A percentile compares a stretch with the other conserved stretches of the same genome.
Conservation (phyloP, 2,113 vertebrate genomes). For the Eubucco bourcierii region DNA sequence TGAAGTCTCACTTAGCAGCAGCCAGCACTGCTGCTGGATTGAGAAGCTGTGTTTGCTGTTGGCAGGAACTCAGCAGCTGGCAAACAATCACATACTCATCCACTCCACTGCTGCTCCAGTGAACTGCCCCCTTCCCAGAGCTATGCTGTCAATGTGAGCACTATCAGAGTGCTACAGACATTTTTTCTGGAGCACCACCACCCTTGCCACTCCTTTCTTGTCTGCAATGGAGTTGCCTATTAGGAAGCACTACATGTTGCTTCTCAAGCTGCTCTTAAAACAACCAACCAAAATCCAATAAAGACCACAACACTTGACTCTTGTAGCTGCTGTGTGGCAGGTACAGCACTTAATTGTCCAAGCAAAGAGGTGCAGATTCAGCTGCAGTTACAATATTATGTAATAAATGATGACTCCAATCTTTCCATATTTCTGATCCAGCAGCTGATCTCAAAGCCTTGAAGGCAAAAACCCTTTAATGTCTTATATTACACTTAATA, state of each 20-base stretch:
- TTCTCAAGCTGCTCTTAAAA: background rate
- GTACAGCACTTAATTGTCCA: background rate
- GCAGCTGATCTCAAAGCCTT: background rate
- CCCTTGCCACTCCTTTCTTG: background rate
- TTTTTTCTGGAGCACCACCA: background rate
- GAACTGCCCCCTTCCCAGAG: background rate
- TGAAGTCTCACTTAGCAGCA: background rate
- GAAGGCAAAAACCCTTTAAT: background rate
- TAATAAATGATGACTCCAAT: background rate
- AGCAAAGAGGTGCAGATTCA: background rate
- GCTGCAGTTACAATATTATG: background rate
- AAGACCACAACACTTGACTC: background rate
- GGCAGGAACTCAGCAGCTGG: background rate
- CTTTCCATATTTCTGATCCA: background rate
- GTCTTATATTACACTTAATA: background rate
- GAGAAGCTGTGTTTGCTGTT: background rate
- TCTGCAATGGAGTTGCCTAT: background rate
- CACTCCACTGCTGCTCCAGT: background rate
- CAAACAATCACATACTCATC: background rate
- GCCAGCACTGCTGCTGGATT: background rate
- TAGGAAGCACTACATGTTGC: background rate
- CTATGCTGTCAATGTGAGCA: fast-evolving
- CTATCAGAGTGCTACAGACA: background rate
- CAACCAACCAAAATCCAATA: background rate
- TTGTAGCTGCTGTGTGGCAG: background rate